Percentiles rank a stretch among this genome's conserved stretches.
These are phyloP conservation scores for Botia almorhae DNA, from an alignment of 2,797 vertebrate genomes.

Conservation along the genomic window DNA sequence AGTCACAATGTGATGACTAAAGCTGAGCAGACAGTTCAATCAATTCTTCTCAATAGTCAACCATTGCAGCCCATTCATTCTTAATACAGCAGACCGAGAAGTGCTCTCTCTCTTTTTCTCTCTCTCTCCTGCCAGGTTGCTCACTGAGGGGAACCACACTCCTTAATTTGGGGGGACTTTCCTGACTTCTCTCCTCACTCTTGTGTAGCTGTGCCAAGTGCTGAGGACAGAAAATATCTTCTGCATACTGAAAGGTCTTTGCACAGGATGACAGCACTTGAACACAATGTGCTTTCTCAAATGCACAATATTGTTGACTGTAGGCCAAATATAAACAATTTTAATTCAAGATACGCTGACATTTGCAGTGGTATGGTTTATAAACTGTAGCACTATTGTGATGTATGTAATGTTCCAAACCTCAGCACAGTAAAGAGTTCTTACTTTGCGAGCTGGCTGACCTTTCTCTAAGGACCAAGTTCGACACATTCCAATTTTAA, in stretches of 20 bases:
- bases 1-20: slow-evolving; percentile 27
- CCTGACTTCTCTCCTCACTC: slow-evolving; percentile 23
- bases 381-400: background rate
- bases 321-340: background rate
- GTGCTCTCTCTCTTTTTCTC: slow-evolving; percentile 44
- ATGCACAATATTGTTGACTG: slow-evolving; percentile 1
- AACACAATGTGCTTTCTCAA: slow-evolving; percentile 16
- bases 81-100: slow-evolving; percentile 69
- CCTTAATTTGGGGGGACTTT: slow-evolving; percentile 29
- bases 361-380: background rate
- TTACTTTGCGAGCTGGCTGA: slow-evolving; percentile 5
- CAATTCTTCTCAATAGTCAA: slow-evolving; percentile 13
- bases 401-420: background rate
- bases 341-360: slow-evolving; percentile 1
- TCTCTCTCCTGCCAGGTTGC: slow-evolving; percentile 30
- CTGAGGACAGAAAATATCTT: slow-evolving; percentile 22
- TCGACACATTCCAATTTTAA: slow-evolving; percentile 20
- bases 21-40: slow-evolving; percentile 23
- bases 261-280: background rate
- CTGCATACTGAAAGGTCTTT: slow-evolving; percentile 13
- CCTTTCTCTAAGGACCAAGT: slow-evolving; percentile 12
- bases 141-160: slow-evolving; percentile 44
- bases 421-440: background rate
- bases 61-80: slow-evolving; percentile 21
- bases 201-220: slow-evolving; percentile 6